Base-by-base conservation (phyloP, 2,113 vertebrate species). In the Sitta europaea region DNA sequence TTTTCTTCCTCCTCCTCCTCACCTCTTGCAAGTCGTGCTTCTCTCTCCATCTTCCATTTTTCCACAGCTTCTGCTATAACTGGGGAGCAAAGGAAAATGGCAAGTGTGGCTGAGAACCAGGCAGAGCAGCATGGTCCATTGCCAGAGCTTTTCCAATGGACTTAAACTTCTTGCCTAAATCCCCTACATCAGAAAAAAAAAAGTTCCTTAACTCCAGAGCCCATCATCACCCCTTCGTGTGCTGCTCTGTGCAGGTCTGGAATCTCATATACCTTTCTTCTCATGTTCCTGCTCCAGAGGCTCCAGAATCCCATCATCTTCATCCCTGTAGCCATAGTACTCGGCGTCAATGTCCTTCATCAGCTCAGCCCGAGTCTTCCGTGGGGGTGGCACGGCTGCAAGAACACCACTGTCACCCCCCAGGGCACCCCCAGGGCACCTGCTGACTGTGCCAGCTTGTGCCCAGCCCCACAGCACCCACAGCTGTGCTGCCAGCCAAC, bases 341-440 rank as follows among this genome's bases (percentile, higher is more conserved):
- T 99, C 99, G 1, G 99, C 99, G 33, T 99, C 99, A 1, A 99
- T 99, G 1, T 99, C 98, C 81, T 99, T 99, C 99, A 99, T 99
- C 8, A 99, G 98, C 94, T 99, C 99, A 5, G 97, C 99, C 27
- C 99, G 98, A 0, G 99, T 99, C 89, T 99, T 99, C 86, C 99
- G 98, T 53, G 98, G 98, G 6, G 98, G 98, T 19, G 99, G 98
- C 31, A 99, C 96, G 12, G 99, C 99, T 98, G 70, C 12, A 95
- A 88, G 63, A 67, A 92, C 22, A 88, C 0, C 1, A 28, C n/a
- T 29, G 19, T 89, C 55, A 81, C 36, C 35, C 53, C 38, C 4
- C 40, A 48, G 33, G 33, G 1, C 63, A 53, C 20, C 70, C 3
- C 18, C 24, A 29, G n/a, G n/a, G 0, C 48, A 10, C 36, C 67